Evolutionary conservation across 2,113 vertebrate species (phyloP).

Genomic region (Ondatra zibethicus): DNA sequence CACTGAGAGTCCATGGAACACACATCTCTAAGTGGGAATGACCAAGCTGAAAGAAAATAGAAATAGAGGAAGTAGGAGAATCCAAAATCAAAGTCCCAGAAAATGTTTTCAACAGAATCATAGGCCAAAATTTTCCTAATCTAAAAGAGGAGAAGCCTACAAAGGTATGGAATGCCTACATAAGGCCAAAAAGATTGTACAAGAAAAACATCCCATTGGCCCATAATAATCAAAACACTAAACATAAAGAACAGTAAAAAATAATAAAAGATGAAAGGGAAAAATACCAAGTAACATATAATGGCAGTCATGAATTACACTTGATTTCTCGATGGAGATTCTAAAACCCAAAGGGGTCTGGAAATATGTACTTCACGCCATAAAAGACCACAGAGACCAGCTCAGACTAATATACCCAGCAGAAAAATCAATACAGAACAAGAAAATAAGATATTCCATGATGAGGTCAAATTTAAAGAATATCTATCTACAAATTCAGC

Average conservation of each 20-base stretch:
- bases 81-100: not conserved
- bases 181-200: not conserved
- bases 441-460: not conserved
- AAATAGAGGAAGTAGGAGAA: not conserved
- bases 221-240: not conserved
- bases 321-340: not conserved
- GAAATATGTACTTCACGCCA: not conserved
- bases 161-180: not conserved
- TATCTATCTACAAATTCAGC: not conserved
- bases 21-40: not conserved
- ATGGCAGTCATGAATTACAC: not conserved
- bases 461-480: not conserved
- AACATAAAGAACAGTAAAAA: not conserved
- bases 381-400: not conserved
- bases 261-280: not conserved
- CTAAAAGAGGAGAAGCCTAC: not conserved
- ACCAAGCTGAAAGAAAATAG: not conserved
- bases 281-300: not conserved
- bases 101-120: not conserved
- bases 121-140: not conserved
- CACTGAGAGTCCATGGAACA: not conserved
- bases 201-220: not conserved
- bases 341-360: not conserved
- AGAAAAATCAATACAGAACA: not conserved
- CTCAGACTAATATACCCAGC: not conserved